phyloP scores from a whole-genome alignment of 2,888 invertebrate genomes.

The Chymomyza fuscimana region DNA sequence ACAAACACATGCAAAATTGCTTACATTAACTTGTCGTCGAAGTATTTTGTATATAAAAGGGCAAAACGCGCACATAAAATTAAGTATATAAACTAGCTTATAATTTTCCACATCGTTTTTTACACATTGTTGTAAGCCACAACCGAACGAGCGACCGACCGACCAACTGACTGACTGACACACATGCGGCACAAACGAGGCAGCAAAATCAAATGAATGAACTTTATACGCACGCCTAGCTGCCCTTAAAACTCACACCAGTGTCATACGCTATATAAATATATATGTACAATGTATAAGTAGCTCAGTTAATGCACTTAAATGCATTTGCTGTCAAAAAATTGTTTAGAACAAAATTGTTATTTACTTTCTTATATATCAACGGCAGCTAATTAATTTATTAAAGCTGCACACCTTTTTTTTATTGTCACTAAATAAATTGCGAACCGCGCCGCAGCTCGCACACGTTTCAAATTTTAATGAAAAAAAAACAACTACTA shows the following conservation, averaged over 20 bases:
- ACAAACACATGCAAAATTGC: conserved; percentile 54
- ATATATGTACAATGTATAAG: no score
- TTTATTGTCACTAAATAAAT: background rate
- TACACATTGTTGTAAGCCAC: conserved; percentile 13
- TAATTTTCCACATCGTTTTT: conserved; percentile 41
- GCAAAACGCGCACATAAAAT: conserved; percentile 7
- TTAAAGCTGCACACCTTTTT: background rate
- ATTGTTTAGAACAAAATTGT: no score
- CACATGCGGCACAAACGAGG: conserved; percentile 2
- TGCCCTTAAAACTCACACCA: background rate
- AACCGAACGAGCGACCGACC: background rate
- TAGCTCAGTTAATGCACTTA: no score
- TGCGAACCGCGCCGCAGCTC: no score
- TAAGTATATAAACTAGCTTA: conserved; percentile 49
- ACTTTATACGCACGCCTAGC: conserved; percentile 28
- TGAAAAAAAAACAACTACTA: background rate
- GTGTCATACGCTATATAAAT: no score
- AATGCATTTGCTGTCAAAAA: no score
- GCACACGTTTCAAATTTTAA: background rate
- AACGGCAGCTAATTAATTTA: background rate
- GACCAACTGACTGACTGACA: conserved; percentile 8
- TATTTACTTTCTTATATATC: no score
- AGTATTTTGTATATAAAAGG: conserved; percentile 30
- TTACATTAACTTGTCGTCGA: conserved; percentile 53
- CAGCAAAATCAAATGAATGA: conserved; percentile 34